Evolutionary conservation across 2,797 vertebrate genomes (phyloP).

Genomic region (Enteromius radiatus): DNA sequence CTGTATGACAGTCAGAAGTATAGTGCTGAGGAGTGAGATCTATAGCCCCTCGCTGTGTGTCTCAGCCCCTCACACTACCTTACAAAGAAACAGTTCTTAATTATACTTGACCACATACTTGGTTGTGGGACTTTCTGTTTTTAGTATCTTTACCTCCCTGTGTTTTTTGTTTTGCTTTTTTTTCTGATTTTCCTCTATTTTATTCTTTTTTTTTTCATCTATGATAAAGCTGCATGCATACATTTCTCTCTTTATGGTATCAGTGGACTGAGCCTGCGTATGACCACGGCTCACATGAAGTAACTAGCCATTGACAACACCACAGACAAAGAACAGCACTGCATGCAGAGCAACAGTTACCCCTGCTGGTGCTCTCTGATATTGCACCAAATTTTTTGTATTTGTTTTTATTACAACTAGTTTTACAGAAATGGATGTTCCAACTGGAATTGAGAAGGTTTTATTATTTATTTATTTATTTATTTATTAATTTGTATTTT

Average conservation of each 20-base stretch:
- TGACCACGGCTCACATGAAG: slow-evolving; percentile 6
- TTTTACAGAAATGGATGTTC: neutral
- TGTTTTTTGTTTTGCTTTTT: neutral
- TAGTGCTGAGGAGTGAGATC: neutral
- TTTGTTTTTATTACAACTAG: neutral
- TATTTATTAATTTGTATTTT: neutral
- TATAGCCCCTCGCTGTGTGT: neutral
- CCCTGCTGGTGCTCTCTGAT: slow-evolving; percentile 46
- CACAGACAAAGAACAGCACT: slow-evolving; percentile 3
- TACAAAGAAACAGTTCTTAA: neutral
- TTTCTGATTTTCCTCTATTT: neutral
- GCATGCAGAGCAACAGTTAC: slow-evolving; percentile 50
- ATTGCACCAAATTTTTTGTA: neutral
- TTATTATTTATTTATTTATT: neutral
- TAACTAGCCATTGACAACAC: neutral
- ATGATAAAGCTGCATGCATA: neutral
- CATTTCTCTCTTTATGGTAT: neutral
- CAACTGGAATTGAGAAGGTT: neutral
- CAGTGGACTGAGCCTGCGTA: neutral
- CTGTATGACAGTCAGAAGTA: slow-evolving; percentile 2
- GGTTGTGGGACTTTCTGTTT: neutral
- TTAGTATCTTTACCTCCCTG: neutral
- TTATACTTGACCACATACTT: neutral
- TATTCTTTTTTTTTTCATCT: neutral
- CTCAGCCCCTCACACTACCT: neutral